Conservation (phyloP, 2,113 vertebrate genomes). For the Macrotus californicus region DNA sequence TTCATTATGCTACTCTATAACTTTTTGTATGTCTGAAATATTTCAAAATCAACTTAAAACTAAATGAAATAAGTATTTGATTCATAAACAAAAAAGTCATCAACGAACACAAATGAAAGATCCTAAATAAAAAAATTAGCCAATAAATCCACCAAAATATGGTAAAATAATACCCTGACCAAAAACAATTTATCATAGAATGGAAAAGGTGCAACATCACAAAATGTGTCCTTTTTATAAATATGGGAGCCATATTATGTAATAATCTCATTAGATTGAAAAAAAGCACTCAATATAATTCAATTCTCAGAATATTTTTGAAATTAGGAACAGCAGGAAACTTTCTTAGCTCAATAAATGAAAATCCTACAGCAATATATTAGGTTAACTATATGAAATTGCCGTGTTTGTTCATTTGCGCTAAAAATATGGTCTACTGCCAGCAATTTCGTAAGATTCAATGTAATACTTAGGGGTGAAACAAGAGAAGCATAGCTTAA, state of each 20-base stretch:
- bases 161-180: background rate
- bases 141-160: background rate
- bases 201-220: background rate
- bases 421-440: background rate
- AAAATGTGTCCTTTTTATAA: background rate
- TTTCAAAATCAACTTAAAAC: background rate
- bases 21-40: background rate
- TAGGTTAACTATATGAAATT: background rate
- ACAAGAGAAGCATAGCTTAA: constrained; percentile 6
- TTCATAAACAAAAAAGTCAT: background rate
- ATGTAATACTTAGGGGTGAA: background rate
- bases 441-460: background rate
- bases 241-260: background rate
- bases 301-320: background rate
- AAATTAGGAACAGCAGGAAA: background rate
- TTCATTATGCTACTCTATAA: background rate
- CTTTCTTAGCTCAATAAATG: background rate
- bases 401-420: background rate
- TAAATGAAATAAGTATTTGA: background rate
- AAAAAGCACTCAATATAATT: background rate
- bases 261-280: background rate
- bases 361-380: background rate
- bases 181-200: background rate
- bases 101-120: background rate
- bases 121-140: background rate